Evolutionary conservation across 2,113 vertebrate species (phyloP), one percentile per base, ranked within the genome.

Genomic region (Oncorhynchus mykiss): DNA sequence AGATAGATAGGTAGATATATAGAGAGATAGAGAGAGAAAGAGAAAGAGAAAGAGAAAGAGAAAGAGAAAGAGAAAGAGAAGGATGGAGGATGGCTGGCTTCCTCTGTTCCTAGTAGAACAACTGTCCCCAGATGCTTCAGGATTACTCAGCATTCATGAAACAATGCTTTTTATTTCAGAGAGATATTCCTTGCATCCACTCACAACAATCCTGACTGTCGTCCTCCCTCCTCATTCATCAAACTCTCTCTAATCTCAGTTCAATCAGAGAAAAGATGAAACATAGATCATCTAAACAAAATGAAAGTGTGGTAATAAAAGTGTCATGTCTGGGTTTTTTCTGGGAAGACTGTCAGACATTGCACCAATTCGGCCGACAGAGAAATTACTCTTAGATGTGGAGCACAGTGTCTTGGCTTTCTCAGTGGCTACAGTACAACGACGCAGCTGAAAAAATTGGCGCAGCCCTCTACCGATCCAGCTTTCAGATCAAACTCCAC

Each of bases 51-150:
- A 2, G 2, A 45, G 39, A 11, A 8, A 2, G 25, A 27, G 25
- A 25, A 2, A 25, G 25, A 2, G 25, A 25, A 0, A 6, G 31
- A 34, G 31, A 34, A 5, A 2, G 34, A 39, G 34, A 39, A 20
- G 31, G 64, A 82, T 7, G 7, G 2, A 45, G 85, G 88, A 90
- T 85, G 73, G 85, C 79, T 85, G 73, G 80, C 74, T 79, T 88
- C 39, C 39, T 45, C 77, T 29, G 25, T 12, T 16, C 12, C 27
- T 29, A 45, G 57, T 71, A 75, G 8, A 45, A 45, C 67, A 76
- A 74, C 75, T 76, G 67, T 65, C 62, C 76, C 39, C 62, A 67
- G 83, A 78, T 76, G 80, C 12, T 45, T 11, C 76, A 77, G 67
- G 67, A 78, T 77, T 75, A 11, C 2, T 45, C 39, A 84, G 75